Conservation (phyloP, 2,113 vertebrate genomes). For the Xiphorhynchus elegans region DNA sequence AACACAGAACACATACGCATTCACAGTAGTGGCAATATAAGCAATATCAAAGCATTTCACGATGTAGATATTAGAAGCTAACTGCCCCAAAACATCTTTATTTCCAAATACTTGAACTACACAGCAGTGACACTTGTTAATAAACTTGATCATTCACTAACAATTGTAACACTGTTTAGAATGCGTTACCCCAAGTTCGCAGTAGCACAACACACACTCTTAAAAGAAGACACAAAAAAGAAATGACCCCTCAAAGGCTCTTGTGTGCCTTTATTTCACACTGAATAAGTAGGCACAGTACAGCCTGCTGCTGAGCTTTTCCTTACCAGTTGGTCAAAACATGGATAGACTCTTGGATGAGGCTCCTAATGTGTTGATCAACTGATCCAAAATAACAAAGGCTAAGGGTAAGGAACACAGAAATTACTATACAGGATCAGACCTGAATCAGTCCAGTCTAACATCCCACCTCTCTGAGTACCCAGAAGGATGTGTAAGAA, state of each 20-base stretch:
- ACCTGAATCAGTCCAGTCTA: neutral
- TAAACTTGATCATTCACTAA: neutral
- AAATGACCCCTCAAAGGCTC: slow-evolving; percentile 37
- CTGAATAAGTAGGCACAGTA: slow-evolving; percentile 40
- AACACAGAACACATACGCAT: neutral
- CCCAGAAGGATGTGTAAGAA: neutral
- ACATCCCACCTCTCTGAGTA: neutral
- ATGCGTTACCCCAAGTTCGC: neutral
- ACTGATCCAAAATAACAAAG: slow-evolving; percentile 55
- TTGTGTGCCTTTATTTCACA: slow-evolving; percentile 59
- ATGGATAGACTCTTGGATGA: slow-evolving; percentile 40
- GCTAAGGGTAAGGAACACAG: slow-evolving; percentile 28
- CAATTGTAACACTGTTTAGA: neutral
- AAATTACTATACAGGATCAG: slow-evolving; percentile 14
- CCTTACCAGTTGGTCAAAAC: slow-evolving; percentile 54
- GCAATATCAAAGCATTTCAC: neutral
- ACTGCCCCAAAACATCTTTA: neutral
- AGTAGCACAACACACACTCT: neutral
- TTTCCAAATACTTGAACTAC: neutral
- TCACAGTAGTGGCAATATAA: neutral
- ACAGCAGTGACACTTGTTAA: neutral
- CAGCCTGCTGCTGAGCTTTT: slow-evolving; percentile 49
- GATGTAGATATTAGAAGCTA: neutral
- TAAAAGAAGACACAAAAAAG: slow-evolving; percentile 41
- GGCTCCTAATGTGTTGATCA: slow-evolving; percentile 43